Percentiles rank a stretch among this genome's conserved stretches.
These are phyloP conservation scores for Paratrypauchen microcephalus DNA, from an alignment of 2,797 vertebrate genomes.

Conservation along the genomic window DNA sequence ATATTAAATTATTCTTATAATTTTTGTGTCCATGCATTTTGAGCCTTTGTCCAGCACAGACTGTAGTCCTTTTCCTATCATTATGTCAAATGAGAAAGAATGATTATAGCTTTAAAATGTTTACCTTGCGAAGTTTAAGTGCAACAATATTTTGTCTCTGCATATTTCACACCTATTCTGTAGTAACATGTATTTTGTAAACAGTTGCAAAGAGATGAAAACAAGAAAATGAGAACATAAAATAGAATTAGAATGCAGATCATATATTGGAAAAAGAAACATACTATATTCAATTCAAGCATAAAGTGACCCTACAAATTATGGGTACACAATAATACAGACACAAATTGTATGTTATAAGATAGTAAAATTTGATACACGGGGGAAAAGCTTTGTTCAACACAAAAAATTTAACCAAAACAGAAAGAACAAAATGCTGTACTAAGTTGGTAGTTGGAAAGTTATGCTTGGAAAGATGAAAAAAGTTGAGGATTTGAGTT, in stretches of 20 bases:
- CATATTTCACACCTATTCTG: slow-evolving; percentile 2
- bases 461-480: slow-evolving; percentile 34
- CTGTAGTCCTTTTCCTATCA: background rate
- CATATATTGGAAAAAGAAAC: background rate
- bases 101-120: slow-evolving; percentile 4
- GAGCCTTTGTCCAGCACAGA: background rate
- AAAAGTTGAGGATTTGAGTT: slow-evolving; percentile 38
- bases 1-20: background rate
- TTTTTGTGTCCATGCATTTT: background rate
- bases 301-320: slow-evolving; percentile 9
- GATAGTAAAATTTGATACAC: background rate
- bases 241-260: slow-evolving; percentile 3
- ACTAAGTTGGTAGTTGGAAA: slow-evolving; percentile 10
- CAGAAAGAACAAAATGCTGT: background rate
- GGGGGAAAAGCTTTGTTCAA: background rate
- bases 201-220: slow-evolving; percentile 27
- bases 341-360: background rate
- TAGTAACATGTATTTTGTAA: slow-evolving; percentile 21
- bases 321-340: background rate
- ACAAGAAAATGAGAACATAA: slow-evolving; percentile 31
- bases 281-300: slow-evolving; percentile 1
- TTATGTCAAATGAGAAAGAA: background rate
- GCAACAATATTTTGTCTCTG: slow-evolving; percentile 11
- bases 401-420: background rate
- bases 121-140: slow-evolving; percentile 11